Base-by-base conservation (phyloP, 2,888 invertebrate species). In the Diaprepes abbreviatus region DNA sequence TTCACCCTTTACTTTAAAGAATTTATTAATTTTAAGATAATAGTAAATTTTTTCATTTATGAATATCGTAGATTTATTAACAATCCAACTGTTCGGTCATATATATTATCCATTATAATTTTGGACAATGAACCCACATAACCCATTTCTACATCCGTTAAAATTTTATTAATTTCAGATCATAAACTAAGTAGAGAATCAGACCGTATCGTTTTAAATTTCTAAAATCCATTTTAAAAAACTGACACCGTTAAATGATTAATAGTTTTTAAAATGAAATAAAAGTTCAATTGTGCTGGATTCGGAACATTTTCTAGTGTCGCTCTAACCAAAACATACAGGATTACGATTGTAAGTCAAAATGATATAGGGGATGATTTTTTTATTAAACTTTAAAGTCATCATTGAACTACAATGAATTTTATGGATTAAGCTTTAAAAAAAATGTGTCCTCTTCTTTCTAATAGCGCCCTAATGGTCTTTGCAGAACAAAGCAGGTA, bases 311-410 rank as follows among this genome's bases (percentile, higher is more conserved):
- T 58, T 64, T 65, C 66, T 60, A 62, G 55, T 71, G 71, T 54
- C 66, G 63, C 50, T 40, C 65, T 79, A 81, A 82, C 81, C 80
- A 82, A 82, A 83, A 82, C 81, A 80, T 75, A 76, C 75, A 66
- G 82, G 83, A 83, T 84, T 83, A 83, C 78, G 76, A 75, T 77
- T 79, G 79, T 81, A 80, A 79, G 79, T 79, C 79, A 77, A 79
- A 76, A 75, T 24, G 43, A 54, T 40, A 54, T 54, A 35, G 78
- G 78, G 78, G 76, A 74, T 73, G 73, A 74, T 79, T 82, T 80
- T 77, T 80, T 77, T 79, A 78, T 81, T 76, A 77, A 79, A 74
- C 75, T 78, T 79, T 74, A 74, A 77, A 82, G 80, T 80, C 77
- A 80, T 82, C 83, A 82, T 82, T 78, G 81, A 82, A 77, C 77